These are phyloP conservation scores for Crossocerus cetratus DNA, from an alignment of 2,888 invertebrate species.

Conservation along the genomic window DNA sequence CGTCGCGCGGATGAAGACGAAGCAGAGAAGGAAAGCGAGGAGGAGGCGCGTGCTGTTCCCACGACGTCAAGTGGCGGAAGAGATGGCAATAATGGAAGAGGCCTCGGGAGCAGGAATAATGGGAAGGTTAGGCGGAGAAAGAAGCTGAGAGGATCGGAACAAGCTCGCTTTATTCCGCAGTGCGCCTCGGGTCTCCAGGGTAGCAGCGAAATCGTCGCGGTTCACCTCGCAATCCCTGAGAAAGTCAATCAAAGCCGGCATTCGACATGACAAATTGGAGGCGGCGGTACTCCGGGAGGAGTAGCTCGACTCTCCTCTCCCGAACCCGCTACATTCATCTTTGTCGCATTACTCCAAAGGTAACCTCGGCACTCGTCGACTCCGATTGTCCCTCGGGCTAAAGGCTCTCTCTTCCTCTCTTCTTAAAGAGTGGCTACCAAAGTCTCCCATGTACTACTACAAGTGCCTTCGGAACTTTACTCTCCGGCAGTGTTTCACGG, in stretches of 20 bases:
- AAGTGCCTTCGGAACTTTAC: no score
- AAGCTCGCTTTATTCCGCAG: neutral
- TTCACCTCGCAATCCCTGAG: slow-evolving; percentile 1
- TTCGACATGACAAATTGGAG: neutral
- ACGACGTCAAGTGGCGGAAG: slow-evolving; percentile 39
- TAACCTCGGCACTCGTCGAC: no score
- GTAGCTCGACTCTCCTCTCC: no score
- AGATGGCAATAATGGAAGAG: slow-evolving; percentile 19
- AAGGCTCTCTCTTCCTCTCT: no score
- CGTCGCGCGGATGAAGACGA: slow-evolving; percentile 12
- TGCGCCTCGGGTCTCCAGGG: neutral
- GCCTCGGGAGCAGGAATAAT: slow-evolving; percentile 24
- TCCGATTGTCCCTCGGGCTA: no score
- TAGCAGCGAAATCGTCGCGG: neutral
- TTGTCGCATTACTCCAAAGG: no score
- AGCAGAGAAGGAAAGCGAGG: neutral
- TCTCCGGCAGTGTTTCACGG: no score
- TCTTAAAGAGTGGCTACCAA: no score
- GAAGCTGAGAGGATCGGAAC: slow-evolving; percentile 19
- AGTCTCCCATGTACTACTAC: no score
- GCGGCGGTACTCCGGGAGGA: no score
- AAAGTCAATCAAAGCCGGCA: neutral
- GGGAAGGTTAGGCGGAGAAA: slow-evolving; percentile 12
- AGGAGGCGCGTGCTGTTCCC: slow-evolving; percentile 19
- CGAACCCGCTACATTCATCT: no score